Conservation (phyloP, 2,888 invertebrate species). For the Rhamnusium bicolor region DNA sequence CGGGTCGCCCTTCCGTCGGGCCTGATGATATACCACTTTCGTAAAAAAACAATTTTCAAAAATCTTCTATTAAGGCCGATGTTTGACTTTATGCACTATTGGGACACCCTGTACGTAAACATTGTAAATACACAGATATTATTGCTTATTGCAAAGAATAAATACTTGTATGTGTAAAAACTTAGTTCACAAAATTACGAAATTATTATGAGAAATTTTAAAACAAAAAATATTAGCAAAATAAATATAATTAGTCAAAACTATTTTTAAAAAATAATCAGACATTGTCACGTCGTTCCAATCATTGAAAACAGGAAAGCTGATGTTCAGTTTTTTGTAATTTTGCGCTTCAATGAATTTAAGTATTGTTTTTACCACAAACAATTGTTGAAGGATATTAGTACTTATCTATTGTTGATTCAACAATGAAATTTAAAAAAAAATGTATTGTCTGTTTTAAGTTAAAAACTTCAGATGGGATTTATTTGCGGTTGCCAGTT, state of each 20-base stretch:
- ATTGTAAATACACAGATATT: too few species aligned
- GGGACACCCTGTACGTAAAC: too few species aligned
- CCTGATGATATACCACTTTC: too few species aligned
- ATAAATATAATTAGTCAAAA: constrained; percentile 8
- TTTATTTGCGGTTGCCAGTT: background rate
- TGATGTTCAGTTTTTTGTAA: constrained; percentile 26
- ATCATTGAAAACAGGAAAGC: constrained; percentile 17
- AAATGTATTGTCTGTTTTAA: background rate
- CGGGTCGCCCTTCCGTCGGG: too few species aligned
- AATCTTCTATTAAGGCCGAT: too few species aligned
- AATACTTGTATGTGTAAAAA: background rate
- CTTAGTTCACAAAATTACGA: background rate
- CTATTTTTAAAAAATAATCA: background rate
- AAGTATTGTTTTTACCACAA: constrained; percentile 4
- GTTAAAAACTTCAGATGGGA: background rate
- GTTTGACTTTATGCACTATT: too few species aligned
- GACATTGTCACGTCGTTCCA: constrained; percentile 10
- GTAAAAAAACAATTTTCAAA: too few species aligned
- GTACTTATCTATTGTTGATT: constrained; percentile 12
- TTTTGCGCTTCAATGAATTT: constrained; percentile 10
- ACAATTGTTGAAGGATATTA: constrained; percentile 2
- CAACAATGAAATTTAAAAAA: constrained; percentile 12
- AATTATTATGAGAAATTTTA: background rate
- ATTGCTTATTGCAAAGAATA: background rate
- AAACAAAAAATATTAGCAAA: constrained; percentile 3